Evolutionary conservation across 2,888 invertebrate genomes (phyloP).

Genomic region (Zelleria hepariella): DNA sequence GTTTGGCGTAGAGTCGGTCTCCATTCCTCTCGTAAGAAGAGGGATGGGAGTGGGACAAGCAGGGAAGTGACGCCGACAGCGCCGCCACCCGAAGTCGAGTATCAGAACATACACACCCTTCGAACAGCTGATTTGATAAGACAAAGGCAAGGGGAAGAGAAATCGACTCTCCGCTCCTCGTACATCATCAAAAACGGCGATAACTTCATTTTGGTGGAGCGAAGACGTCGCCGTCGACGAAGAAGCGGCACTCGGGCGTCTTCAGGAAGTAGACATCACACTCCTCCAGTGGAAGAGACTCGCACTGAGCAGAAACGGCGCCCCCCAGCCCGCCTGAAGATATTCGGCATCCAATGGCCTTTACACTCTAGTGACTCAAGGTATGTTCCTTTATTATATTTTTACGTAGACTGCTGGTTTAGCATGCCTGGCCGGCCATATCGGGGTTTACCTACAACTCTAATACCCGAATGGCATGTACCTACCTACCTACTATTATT

Average conservation of each 20-base stretch:
- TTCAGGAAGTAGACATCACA: conserved; percentile 58
- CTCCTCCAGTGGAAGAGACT: conserved; percentile 57
- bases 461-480: too few species aligned
- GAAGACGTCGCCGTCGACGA: conserved; percentile 56
- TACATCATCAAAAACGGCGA: conserved; percentile 68
- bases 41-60: conserved; percentile 69
- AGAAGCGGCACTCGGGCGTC: conserved; percentile 63
- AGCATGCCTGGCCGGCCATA: too few species aligned
- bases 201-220: conserved; percentile 64
- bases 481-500: too few species aligned
- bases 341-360: conserved; percentile 70
- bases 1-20: conserved; percentile 71
- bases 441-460: too few species aligned
- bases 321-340: conserved; percentile 61
- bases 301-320: conserved; percentile 59
- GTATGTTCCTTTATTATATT: conserved; percentile 25
- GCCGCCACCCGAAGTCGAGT: conserved; percentile 55
- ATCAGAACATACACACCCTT: conserved; percentile 64
- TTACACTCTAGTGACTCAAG: conserved; percentile 66
- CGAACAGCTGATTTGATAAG: conserved; percentile 68
- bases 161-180: conserved; percentile 62
- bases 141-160: conserved; percentile 64
- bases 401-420: too few species aligned
- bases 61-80: conserved; percentile 50
- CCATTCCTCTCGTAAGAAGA: conserved; percentile 72